Conservation (phyloP, 2,888 invertebrate genomes). For the Toxonevra muliebris region DNA sequence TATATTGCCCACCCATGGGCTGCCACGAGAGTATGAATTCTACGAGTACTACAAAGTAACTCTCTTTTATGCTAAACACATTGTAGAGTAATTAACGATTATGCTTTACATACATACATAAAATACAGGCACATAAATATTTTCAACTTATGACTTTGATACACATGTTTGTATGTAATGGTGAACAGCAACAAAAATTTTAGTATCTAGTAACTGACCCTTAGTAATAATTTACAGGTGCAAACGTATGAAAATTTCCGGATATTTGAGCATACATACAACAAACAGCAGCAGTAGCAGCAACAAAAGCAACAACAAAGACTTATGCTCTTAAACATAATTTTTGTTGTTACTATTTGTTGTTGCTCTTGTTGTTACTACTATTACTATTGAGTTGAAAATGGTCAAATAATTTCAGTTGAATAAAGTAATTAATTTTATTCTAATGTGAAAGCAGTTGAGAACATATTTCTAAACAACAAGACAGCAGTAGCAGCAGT, state of each 20-base stretch:
- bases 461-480: slow-evolving; percentile 11
- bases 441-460: slow-evolving; percentile 35
- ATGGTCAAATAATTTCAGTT: slow-evolving; percentile 35
- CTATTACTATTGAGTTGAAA: slow-evolving; percentile 17
- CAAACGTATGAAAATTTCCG: slow-evolving; percentile 41
- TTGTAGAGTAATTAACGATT: slow-evolving; percentile 46
- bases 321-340: not conserved
- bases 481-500: not conserved
- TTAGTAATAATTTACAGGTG: slow-evolving; percentile 41
- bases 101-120: slow-evolving; percentile 33
- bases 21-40: no score
- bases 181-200: not conserved
- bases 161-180: not conserved
- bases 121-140: no score
- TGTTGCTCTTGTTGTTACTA: slow-evolving; percentile 10
- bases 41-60: no score
- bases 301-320: slow-evolving; percentile 7
- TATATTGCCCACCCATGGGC: no score
- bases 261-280: slow-evolving; percentile 25
- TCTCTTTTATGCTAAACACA: slow-evolving; percentile 19
- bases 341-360: not conserved
- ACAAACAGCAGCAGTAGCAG: slow-evolving; percentile 17
- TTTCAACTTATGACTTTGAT: no score
- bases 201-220: slow-evolving; percentile 19
- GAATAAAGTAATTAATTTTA: slow-evolving; percentile 37